Evolutionary conservation across 2,888 invertebrate genomes (phyloP).

Genomic region (Euplexia lucipara): DNA sequence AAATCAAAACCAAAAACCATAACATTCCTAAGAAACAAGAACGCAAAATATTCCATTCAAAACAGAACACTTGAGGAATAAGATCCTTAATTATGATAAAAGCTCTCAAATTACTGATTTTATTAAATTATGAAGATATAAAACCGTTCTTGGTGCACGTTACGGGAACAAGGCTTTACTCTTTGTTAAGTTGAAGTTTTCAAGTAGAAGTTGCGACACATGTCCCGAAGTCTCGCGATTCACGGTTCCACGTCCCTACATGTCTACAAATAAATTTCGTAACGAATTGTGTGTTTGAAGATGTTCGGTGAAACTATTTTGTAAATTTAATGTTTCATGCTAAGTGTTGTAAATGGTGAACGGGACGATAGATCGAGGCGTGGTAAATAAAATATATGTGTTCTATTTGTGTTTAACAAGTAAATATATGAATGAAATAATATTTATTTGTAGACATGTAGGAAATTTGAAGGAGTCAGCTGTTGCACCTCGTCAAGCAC

Average conservation of each 20-base stretch:
- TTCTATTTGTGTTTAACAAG: too few species aligned
- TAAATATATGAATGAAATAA: too few species aligned
- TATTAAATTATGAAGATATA: slow-evolving; percentile 74
- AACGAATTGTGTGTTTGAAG: slow-evolving; percentile 54
- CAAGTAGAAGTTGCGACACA: slow-evolving; percentile 84
- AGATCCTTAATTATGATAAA: slow-evolving; percentile 69
- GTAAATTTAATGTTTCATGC: background rate
- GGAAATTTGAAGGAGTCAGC: too few species aligned
- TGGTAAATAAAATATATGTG: too few species aligned
- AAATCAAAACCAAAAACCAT: slow-evolving; percentile 13
- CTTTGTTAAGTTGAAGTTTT: slow-evolving; percentile 83
- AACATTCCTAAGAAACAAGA: slow-evolving; percentile 16
- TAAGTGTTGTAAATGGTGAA: too few species aligned
- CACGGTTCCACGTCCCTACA: slow-evolving; percentile 47
- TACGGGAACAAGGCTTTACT: slow-evolving; percentile 83
- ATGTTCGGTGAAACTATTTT: slow-evolving; percentile 38
- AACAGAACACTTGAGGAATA: slow-evolving; percentile 45
- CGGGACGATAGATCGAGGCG: too few species aligned
- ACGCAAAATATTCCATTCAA: slow-evolving; percentile 49
- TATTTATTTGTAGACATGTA: too few species aligned
- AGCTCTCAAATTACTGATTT: slow-evolving; percentile 69
- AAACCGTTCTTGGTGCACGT: slow-evolving; percentile 70
- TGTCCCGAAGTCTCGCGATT: slow-evolving; percentile 80
- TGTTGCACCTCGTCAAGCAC: too few species aligned
- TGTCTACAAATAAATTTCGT: slow-evolving; percentile 61